phyloP scores from a whole-genome alignment of 2,797 vertebrate genomes.

The Chiroxiphia lanceolata region DNA sequence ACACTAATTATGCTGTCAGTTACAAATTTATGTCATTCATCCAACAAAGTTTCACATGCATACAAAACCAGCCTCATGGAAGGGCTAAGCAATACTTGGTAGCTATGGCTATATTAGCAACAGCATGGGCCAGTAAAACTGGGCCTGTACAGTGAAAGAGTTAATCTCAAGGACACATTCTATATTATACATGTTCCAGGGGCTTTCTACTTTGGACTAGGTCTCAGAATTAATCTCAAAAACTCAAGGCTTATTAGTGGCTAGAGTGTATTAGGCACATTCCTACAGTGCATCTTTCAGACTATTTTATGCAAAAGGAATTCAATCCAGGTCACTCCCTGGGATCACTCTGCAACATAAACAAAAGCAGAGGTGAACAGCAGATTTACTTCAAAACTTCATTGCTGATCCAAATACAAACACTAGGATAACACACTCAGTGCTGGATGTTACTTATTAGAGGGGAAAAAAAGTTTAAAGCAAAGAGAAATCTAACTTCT shows the following conservation, averaged over 20 bases:
- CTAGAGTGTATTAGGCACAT: not conserved
- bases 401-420: not conserved
- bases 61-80: not conserved
- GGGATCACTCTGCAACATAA: not conserved
- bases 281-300: not conserved
- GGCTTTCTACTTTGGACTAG: not conserved
- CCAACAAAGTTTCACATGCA: not conserved
- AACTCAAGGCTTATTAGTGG: not conserved
- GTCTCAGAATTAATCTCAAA: conserved; percentile 21
- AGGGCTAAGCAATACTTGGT: not conserved
- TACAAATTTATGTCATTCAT: not conserved
- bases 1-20: not conserved
- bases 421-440: not conserved
- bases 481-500: not conserved
- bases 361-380: not conserved
- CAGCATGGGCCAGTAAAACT: not conserved
- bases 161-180: not conserved
- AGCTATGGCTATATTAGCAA: not conserved
- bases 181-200: not conserved
- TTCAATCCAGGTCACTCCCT: not conserved
- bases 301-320: conserved; percentile 2
- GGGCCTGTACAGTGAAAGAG: not conserved
- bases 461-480: not conserved
- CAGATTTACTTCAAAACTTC: not conserved
- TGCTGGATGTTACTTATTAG: not conserved